A percentile compares a stretch with the other conserved stretches of the same genome.
phyloP scores from a whole-genome alignment of 92 coral and sea anemone species.

The Chrysogorgia sp. region DNA sequence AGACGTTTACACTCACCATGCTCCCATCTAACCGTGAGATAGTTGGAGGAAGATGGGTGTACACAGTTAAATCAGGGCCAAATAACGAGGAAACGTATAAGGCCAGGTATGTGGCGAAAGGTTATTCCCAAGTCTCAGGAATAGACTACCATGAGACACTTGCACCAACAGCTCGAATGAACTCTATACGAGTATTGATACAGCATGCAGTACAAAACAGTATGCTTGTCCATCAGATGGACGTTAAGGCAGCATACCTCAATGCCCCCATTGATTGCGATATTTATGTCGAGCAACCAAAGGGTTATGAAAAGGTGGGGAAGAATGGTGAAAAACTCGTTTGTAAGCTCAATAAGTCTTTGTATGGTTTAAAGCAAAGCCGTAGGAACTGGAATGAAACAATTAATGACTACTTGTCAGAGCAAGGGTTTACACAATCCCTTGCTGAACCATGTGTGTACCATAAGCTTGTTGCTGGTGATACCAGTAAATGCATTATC shows the following conservation, averaged over 20 bases:
- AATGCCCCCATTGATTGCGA: constrained; percentile 56
- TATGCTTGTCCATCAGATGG: constrained; percentile 49
- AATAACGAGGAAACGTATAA: too few relatives aligned
- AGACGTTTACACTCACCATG: constrained; percentile 51
- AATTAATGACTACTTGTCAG: constrained; percentile 18
- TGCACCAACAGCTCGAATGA: constrained; percentile 52
- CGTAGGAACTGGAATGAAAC: constrained; percentile 43
- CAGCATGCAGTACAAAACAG: constrained; percentile 47
- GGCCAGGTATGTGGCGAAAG: constrained; percentile 59
- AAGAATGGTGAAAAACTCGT: constrained; percentile 50
- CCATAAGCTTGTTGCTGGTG: neutral
- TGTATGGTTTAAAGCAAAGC: constrained; percentile 43
- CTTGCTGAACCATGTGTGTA: constrained; percentile 52
- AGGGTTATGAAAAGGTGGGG: constrained; percentile 53
- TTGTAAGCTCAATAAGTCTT: constrained; percentile 29
- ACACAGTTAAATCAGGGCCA: constrained; percentile 47
- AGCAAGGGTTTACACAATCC: constrained; percentile 42
- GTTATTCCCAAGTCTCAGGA: too few relatives aligned
- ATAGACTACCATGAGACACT: constrained; percentile 51
- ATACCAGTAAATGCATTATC: neutral
- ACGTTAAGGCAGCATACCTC: constrained; percentile 47
- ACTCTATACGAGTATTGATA: constrained; percentile 40
- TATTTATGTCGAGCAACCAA: constrained; percentile 49
- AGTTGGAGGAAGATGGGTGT: constrained; percentile 65
- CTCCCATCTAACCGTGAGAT: constrained; percentile 61